Evolutionary conservation across 2,113 vertebrate species (phyloP).

Genomic region (Promerops cafer): DNA sequence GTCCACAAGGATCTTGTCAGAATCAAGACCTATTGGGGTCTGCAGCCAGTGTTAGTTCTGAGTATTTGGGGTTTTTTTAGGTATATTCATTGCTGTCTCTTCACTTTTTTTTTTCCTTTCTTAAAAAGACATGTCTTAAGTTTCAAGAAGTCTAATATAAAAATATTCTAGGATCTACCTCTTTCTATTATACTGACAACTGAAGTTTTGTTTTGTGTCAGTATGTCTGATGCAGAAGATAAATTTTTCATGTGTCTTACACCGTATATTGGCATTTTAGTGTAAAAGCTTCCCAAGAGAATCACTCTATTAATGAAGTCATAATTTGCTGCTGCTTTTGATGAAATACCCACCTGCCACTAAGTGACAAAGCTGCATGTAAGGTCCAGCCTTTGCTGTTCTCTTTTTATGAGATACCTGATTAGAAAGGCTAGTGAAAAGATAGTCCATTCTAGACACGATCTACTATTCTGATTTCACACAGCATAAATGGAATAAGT

Average conservation of each 20-base stretch:
- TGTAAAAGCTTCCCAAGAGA: not conserved
- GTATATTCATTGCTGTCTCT: not conserved
- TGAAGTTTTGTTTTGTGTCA: not conserved
- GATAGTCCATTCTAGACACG: not conserved
- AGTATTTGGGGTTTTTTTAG: not conserved
- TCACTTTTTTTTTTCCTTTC: not conserved
- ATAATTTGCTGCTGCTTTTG: not conserved
- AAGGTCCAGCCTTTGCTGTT: not conserved
- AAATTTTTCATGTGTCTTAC: not conserved
- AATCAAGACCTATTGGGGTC: not conserved
- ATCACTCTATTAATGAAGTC: not conserved
- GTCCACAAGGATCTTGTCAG: not conserved
- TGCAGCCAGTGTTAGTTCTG: not conserved
- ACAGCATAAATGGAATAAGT: not conserved
- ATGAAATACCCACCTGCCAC: rapidly evolving
- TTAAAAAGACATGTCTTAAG: not conserved
- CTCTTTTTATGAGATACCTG: not conserved
- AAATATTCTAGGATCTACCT: not conserved
- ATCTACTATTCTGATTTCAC: not conserved
- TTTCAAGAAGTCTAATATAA: not conserved
- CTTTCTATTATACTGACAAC: not conserved
- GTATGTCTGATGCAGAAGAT: not conserved
- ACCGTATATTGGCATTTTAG: not conserved
- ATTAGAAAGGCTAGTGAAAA: not conserved
- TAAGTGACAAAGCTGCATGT: not conserved